Evolutionary conservation across 2,888 invertebrate genomes (phyloP).

Genomic region (Cephus nigrinus): DNA sequence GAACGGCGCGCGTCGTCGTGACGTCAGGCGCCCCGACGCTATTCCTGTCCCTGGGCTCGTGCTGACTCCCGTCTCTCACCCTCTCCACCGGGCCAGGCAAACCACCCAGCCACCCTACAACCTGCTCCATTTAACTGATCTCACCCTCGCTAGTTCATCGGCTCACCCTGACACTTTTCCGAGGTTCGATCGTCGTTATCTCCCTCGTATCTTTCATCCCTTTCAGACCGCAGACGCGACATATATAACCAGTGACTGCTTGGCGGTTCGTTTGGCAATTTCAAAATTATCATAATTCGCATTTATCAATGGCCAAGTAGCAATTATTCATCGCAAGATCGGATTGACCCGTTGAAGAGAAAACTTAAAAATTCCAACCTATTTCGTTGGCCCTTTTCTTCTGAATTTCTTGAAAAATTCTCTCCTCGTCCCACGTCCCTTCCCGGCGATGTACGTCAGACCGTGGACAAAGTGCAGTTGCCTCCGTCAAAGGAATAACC

Average conservation of each 20-base stretch:
- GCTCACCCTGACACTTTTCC: slow-evolving; percentile 2
- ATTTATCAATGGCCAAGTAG: background rate
- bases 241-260: background rate
- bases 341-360: background rate
- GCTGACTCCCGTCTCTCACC: background rate
- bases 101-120: background rate
- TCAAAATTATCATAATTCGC: background rate
- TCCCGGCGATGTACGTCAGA: background rate
- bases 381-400: too few species aligned
- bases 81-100: background rate
- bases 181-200: slow-evolving; percentile 10
- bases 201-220: background rate
- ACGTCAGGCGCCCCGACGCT: slow-evolving; percentile 43
- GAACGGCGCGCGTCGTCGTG: slow-evolving; percentile 31
- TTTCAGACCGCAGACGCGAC: background rate
- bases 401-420: background rate
- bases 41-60: slow-evolving; percentile 33
- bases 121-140: background rate
- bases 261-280: background rate
- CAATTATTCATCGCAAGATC: background rate
- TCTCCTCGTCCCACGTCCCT: background rate
- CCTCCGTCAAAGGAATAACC: background rate
- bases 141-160: background rate
- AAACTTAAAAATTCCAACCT: too few species aligned
- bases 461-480: background rate